phyloP scores from a whole-genome alignment of 2,888 invertebrate genomes.

The Campoplex capitator region DNA sequence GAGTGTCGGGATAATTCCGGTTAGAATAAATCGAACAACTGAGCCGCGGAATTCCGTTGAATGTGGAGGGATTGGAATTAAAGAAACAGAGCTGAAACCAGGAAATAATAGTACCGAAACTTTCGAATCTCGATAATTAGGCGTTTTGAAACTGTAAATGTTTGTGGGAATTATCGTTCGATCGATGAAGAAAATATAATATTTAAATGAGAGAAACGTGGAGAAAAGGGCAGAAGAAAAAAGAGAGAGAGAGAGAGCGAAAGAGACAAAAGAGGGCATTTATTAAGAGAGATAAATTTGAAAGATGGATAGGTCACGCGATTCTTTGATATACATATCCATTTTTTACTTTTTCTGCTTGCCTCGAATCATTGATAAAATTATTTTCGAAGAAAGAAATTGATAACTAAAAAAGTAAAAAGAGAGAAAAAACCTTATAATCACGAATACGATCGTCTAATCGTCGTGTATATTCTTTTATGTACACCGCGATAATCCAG shows the following conservation, averaged over 20 bases:
- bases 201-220: slow-evolving; percentile 23
- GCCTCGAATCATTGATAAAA: slow-evolving; percentile 60
- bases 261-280: slow-evolving; percentile 46
- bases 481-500: slow-evolving; percentile 55
- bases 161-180: slow-evolving; percentile 43
- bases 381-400: slow-evolving; percentile 39
- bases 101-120: slow-evolving; percentile 32
- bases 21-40: slow-evolving; percentile 31
- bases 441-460: slow-evolving; percentile 22
- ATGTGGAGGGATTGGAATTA: not conserved
- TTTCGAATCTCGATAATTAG: slow-evolving; percentile 51
- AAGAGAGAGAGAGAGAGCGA: slow-evolving; percentile 14
- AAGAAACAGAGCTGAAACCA: not conserved
- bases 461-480: slow-evolving; percentile 36
- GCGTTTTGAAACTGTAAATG: slow-evolving; percentile 43
- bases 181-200: slow-evolving; percentile 7
- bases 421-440: slow-evolving; percentile 13
- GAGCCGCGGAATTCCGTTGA: slow-evolving; percentile 5
- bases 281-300: slow-evolving; percentile 38
- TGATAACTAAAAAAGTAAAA: slow-evolving; percentile 5
- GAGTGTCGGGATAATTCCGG: slow-evolving; percentile 72
- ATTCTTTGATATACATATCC: slow-evolving; percentile 70
- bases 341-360: slow-evolving; percentile 70
- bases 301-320: slow-evolving; percentile 55
- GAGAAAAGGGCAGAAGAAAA: slow-evolving; percentile 7